Evolutionary conservation across 1,140 invertebrate genomes (phyloP).

Genomic region (Oncopodura yosiiana): DNA sequence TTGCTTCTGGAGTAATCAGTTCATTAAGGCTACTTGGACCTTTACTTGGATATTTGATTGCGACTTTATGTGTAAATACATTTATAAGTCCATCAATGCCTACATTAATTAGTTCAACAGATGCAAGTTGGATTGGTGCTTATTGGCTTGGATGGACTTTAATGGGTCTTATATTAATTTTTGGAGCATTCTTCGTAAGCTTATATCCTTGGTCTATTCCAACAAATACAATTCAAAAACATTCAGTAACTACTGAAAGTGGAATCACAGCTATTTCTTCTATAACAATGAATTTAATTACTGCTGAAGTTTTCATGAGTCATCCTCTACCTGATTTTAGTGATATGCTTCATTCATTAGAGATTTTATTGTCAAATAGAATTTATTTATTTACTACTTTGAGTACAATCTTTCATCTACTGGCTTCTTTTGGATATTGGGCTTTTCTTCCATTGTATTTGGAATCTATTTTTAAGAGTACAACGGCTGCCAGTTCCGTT

Average conservation of each 20-base stretch:
- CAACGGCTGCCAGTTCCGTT: constrained; percentile 56
- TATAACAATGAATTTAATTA: too few species aligned
- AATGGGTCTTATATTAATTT: too few species aligned
- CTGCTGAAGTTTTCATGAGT: too few species aligned
- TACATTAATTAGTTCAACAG: constrained; percentile 54
- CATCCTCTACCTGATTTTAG: too few species aligned
- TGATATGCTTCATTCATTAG: too few species aligned
- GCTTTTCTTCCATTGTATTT: constrained; percentile 66
- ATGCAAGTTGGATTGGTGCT: constrained; percentile 65
- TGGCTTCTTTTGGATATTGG: constrained; percentile 61
- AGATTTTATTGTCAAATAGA: constrained; percentile 53
- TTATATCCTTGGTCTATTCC: constrained; percentile 24
- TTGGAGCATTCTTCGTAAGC: too few species aligned
- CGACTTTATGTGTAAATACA: constrained; percentile 55
- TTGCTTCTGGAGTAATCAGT: constrained; percentile 27
- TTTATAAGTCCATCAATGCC: constrained; percentile 58
- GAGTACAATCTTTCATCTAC: constrained; percentile 56
- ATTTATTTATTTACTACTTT: constrained; percentile 58
- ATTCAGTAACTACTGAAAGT: too few species aligned
- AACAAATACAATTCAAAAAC: too few species aligned
- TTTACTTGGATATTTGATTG: constrained; percentile 56
- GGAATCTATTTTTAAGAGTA: constrained; percentile 59
- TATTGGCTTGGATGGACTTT: constrained; percentile 65
- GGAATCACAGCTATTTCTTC: too few species aligned
- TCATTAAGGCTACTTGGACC: constrained; percentile 56